Conservation (phyloP, 1,140 invertebrate species). For the Danaus plexippus region DNA sequence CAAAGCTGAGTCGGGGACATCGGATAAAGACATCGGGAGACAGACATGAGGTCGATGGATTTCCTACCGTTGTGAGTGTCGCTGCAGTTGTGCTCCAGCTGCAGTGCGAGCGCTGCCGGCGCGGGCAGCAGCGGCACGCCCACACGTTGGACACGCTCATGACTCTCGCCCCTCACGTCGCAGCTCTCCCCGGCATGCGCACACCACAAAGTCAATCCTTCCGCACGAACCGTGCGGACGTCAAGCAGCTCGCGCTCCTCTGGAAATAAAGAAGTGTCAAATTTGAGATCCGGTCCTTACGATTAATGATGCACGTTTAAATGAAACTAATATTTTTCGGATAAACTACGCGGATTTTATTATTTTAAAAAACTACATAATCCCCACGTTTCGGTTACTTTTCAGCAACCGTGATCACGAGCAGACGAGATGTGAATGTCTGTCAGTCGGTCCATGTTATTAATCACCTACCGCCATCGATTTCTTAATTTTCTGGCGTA, state of each 20-base stretch:
- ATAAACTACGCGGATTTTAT: no score
- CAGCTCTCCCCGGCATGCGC: constrained; percentile 28
- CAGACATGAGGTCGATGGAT: no score
- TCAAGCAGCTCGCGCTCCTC: constrained; percentile 34
- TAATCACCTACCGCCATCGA: no score
- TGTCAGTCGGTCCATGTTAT: no score
- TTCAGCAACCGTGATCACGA: no score
- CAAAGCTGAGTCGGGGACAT: background rate
- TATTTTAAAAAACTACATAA: no score
- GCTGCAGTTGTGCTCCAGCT: constrained; percentile 38
- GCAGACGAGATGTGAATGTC: no score
- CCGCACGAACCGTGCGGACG: constrained; percentile 42
- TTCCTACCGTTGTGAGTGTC: constrained; percentile 39
- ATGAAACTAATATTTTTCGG: no score
- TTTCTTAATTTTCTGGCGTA: no score
- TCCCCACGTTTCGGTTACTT: no score
- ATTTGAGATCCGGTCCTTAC: no score
- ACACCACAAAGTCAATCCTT: constrained; percentile 45
- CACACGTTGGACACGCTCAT: constrained; percentile 21
- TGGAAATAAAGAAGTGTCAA: constrained; percentile 1
- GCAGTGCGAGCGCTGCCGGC: constrained; percentile 37
- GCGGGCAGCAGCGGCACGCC: constrained; percentile 45
- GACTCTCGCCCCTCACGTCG: constrained; percentile 12
- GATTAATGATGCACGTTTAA: background rate
- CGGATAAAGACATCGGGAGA: background rate